These are phyloP conservation scores for Volucella inanis DNA, from an alignment of 2,888 invertebrate genomes.

Conservation along the genomic window DNA sequence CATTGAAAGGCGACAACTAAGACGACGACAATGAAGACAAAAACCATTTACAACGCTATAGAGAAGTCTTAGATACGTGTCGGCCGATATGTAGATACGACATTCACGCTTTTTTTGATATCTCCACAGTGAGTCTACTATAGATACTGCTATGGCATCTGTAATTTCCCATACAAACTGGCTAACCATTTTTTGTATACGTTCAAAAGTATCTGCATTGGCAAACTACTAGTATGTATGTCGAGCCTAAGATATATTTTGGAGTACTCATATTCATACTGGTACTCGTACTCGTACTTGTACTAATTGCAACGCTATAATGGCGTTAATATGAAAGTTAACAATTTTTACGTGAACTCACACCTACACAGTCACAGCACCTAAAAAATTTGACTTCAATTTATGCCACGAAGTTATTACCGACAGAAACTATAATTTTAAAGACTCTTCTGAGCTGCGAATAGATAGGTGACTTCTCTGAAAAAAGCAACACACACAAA, in stretches of 20 bases:
- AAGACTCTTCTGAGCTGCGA: slow-evolving; percentile 12
- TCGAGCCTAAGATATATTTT: slow-evolving; percentile 45
- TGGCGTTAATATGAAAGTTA: slow-evolving; percentile 68
- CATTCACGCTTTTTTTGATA: slow-evolving; percentile 44
- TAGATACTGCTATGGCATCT: slow-evolving; percentile 3
- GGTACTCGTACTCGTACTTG: too few relatives aligned
- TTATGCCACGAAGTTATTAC: slow-evolving; percentile 64
- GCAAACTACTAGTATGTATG: neutral
- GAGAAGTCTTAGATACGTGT: slow-evolving; percentile 56
- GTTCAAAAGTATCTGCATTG: slow-evolving; percentile 46
- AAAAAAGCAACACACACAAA: neutral
- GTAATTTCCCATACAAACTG: slow-evolving; percentile 44
- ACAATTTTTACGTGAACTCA: slow-evolving; percentile 40
- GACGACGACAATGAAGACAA: slow-evolving; percentile 4
- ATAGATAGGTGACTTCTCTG: neutral
- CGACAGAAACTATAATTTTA: slow-evolving; percentile 62
- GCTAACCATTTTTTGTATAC: slow-evolving; percentile 46
- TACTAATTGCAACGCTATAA: slow-evolving; percentile 65
- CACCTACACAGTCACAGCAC: slow-evolving; percentile 19
- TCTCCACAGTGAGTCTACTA: neutral
- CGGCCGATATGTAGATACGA: slow-evolving; percentile 54
- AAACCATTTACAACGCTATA: slow-evolving; percentile 8
- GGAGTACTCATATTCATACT: too few relatives aligned
- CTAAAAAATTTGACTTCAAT: slow-evolving; percentile 37
- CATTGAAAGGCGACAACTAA: neutral